Base-by-base conservation (phyloP, 1,140 invertebrate species). In the Dendrolimus kikuchii region DNA sequence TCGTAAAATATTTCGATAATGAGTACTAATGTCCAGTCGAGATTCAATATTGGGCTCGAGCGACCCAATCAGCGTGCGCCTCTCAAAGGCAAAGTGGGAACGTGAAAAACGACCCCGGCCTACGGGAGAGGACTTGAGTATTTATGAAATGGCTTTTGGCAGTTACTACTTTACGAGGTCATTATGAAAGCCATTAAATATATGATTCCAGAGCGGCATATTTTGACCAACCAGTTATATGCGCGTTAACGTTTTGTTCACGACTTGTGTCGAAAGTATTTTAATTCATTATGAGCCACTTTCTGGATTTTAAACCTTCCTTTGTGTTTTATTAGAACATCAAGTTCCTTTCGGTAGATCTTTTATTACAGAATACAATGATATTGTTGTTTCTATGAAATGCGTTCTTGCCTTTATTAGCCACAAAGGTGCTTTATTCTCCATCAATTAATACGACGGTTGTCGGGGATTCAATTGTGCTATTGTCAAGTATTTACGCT, bases 161-260 rank as follows among this genome's bases (percentile, higher is more conserved):
- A 66, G 71, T 75, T 75, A 79, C 71, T 76, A 77, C 70, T 81
- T 84, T 81, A 84, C 67, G 77, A 80, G 74, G 74, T 80, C 77
- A 78, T 83, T 84, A 81, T 78, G 70, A 66, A 50, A 67, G 69
- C 75, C 75, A 84, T 84, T 81, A 81, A 84, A 84, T 74, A 67
- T 81, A 84, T 80, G 81, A 84, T 80, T 80, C 75, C 71, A 64
- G 64, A 57, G 53, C 56, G 57, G 64, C 69, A 66, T 77, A 74
- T 80, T 78, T 73, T 63, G 71, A 73, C 57, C 65, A 71, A 64
- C 67, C 77, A 72, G 80, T 80, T 77, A 70, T 76, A 80, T 80
- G 77, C 64, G 81, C 76, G 74, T 77, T 71, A 80, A 81, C 77
- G 80, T 83, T 82, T 68, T 57, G 60, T 66, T 77, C 80, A 81